Percentiles rank a stretch among this genome's conserved stretches.
Evolutionary conservation across 1,140 invertebrate species (phyloP).

Genomic region (Zaprionus africanus): DNA sequence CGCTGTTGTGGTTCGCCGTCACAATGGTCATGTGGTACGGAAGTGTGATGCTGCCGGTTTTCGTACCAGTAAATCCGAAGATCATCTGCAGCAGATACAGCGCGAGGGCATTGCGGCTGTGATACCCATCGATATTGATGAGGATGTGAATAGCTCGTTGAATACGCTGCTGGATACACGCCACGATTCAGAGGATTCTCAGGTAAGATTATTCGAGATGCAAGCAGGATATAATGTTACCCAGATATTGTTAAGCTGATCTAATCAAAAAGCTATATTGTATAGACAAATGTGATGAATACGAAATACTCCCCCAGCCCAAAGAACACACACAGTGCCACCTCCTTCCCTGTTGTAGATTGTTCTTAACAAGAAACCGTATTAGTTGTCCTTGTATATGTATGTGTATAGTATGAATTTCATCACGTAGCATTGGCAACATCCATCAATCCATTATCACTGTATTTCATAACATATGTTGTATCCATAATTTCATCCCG

Average conservation of each 20-base stretch:
- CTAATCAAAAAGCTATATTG: not conserved
- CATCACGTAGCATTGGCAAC: constrained; percentile 16
- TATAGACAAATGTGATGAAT: constrained; percentile 8
- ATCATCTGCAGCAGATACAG: constrained; percentile 90
- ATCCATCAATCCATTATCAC: constrained; percentile 1
- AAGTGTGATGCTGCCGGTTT: constrained; percentile 85
- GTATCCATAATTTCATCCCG: not conserved
- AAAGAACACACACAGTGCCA: constrained; percentile 36
- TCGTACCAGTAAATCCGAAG: constrained; percentile 93
- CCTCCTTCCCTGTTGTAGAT: constrained; percentile 16
- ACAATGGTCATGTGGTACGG: constrained; percentile 73
- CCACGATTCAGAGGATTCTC: constrained; percentile 87
- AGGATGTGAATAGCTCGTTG: constrained; percentile 95
- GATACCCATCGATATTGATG: constrained; percentile 95
- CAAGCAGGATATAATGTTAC: not conserved
- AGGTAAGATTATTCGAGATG: constrained; percentile 57
- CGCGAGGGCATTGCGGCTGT: constrained; percentile 86
- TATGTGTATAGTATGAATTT: constrained; percentile 7
- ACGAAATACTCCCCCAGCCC: not conserved
- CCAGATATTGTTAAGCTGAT: not conserved
- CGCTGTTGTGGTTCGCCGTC: constrained; percentile 82
- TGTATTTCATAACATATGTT: not conserved
- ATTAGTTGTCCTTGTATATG: constrained; percentile 13
- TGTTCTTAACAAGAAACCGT: not conserved
- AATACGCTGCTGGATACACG: constrained; percentile 95